Percentiles rank a stretch among this genome's conserved stretches.
These are phyloP conservation scores for Spilogale gracilis DNA, from an alignment of 2,113 vertebrate genomes.

Conservation along the genomic window DNA sequence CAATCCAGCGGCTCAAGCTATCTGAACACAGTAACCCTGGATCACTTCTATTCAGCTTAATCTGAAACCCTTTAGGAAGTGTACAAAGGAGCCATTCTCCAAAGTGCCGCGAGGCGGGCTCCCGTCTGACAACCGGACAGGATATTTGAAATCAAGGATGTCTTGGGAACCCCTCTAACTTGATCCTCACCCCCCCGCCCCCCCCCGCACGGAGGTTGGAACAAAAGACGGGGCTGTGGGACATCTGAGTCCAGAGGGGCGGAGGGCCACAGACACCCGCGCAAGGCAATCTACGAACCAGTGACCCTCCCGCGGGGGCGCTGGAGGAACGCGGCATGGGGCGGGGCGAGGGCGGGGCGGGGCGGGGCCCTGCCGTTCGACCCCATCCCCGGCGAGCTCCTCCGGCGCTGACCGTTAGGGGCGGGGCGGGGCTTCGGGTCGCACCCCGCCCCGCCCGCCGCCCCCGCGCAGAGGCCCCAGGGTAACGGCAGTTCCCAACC, in stretches of 20 bases:
- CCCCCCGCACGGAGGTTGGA: neutral
- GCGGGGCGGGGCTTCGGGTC: neutral
- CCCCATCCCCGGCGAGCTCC: neutral
- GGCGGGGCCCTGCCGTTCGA: too few relatives aligned
- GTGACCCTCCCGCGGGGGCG: accelerated
- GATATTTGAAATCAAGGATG: slow-evolving; percentile 53
- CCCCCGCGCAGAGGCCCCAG: accelerated
- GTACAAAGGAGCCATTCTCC: neutral
- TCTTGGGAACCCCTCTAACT: neutral
- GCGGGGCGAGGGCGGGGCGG: neutral
- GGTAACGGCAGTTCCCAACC: neutral
- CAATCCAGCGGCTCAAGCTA: neutral
- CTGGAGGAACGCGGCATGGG: accelerated
- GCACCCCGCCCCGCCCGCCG: neutral
- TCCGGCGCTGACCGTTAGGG: neutral
- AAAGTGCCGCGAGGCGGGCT: neutral
- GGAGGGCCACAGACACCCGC: accelerated
- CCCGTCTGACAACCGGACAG: neutral
- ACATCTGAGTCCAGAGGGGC: neutral
- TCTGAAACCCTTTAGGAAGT: neutral
- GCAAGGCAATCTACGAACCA: accelerated
- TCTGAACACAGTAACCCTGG: too few relatives aligned
- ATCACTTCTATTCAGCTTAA: neutral
- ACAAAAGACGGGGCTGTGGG: neutral
- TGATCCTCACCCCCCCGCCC: neutral